Base-by-base conservation (phyloP, 2,888 invertebrate species). In the Cephus runcator region DNA sequence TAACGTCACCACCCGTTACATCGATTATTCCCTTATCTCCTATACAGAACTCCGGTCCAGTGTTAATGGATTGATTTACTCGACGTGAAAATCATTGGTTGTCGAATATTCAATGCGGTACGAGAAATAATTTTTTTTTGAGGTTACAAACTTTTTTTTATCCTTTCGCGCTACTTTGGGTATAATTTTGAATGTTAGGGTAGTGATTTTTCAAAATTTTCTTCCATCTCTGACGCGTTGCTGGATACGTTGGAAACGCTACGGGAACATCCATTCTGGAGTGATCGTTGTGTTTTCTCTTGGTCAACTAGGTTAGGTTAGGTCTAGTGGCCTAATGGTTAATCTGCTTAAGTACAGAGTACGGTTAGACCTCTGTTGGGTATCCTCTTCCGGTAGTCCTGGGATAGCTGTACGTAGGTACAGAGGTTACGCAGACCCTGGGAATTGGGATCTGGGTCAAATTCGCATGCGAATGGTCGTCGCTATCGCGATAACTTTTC, bases 381-480 rank as follows among this genome's bases (percentile, higher is more conserved):
- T 40, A 40, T 40, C 40, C 23, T 23, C 56, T 56, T 56, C 23
- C 23, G 56, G 23, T 56, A 56, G 56, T 56, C 23, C 23, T 23
- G 23, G 56, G 56, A 9, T 9, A 9, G 15, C 6, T 23, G 23
- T 23, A 23, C 15, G 9, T 9, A 2, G 23, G 56, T 23, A 56
- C 23, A 56, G 56, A 3, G 35, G 35, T 35, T 56, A 75, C 78
- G 78, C 79, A 77, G 82, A 80, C 79, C 40, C 34, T 69, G 77
- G 77, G 69, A 75, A 78, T 71, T 75, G 71, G 23, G 75, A 77
- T 77, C 75, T 77, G 71, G 77, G 77, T 77, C 77, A 77, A 77
- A 77, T 77, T 77, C 75, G 33, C 75, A 75, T n/a, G 74, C 2
- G 74, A 35, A 75, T 56, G 56, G 69, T 36, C 15, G 23, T 69